Evolutionary conservation across 2,797 vertebrate species (phyloP).

Genomic region (Sebastes cheni): DNA sequence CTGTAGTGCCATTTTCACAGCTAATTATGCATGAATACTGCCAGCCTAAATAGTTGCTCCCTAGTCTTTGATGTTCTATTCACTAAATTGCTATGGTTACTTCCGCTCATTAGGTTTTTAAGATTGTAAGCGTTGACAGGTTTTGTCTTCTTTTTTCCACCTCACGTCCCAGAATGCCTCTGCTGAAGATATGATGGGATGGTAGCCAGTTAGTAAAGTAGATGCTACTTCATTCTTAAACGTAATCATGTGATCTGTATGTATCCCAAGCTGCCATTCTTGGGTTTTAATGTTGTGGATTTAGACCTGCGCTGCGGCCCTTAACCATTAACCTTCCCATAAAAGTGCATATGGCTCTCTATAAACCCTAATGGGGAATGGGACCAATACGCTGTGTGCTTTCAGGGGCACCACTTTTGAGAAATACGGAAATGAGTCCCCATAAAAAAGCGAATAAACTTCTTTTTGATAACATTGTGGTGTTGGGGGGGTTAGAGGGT

Average conservation of each 20-base stretch:
- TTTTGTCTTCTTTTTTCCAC: slow-evolving; percentile 46
- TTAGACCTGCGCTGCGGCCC: slow-evolving; percentile 70
- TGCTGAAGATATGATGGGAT: neutral
- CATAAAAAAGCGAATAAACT: slow-evolving; percentile 72
- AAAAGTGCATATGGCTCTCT: slow-evolving; percentile 83
- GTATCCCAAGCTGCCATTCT: slow-evolving; percentile 59
- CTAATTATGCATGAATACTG: slow-evolving; percentile 84
- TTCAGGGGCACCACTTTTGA: slow-evolving; percentile 56
- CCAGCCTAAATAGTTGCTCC: slow-evolving; percentile 80
- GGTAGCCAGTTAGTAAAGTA: slow-evolving; percentile 7
- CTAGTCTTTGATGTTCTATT: slow-evolving; percentile 79
- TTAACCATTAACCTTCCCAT: slow-evolving; percentile 82
- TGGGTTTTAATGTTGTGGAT: slow-evolving; percentile 73
- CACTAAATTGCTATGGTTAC: slow-evolving; percentile 79
- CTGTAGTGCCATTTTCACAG: slow-evolving; percentile 81
- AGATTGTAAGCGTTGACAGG: slow-evolving; percentile 74
- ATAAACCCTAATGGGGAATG: slow-evolving; percentile 81
- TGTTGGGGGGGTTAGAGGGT: neutral
- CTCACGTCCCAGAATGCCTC: slow-evolving; percentile 24
- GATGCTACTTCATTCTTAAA: slow-evolving; percentile 26
- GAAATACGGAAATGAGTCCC: slow-evolving; percentile 73
- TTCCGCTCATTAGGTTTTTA: slow-evolving; percentile 83
- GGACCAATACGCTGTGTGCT: slow-evolving; percentile 63
- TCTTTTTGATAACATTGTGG: slow-evolving; percentile 55
- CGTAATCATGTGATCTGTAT: slow-evolving; percentile 37